A percentile compares a stretch with the other conserved stretches of the same genome.
phyloP scores from a whole-genome alignment of 2,888 invertebrate genomes.

The Aporophyla lueneburgensis region DNA sequence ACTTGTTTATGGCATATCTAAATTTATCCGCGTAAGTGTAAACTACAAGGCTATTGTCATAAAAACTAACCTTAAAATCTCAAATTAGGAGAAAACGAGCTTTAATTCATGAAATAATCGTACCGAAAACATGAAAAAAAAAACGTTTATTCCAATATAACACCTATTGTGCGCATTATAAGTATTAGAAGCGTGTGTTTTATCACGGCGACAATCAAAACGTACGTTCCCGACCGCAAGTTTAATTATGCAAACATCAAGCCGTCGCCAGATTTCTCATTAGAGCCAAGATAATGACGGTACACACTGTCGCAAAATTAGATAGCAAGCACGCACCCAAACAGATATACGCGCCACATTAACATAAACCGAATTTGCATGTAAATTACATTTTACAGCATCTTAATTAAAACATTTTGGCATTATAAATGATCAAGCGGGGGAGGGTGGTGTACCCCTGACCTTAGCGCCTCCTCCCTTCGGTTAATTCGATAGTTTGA shows the following conservation, averaged over 20 bases:
- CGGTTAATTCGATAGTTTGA: slow-evolving; percentile 85
- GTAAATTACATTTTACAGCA: slow-evolving; percentile 92
- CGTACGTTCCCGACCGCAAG: slow-evolving; percentile 86
- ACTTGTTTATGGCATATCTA: slow-evolving; percentile 1
- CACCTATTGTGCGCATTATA: slow-evolving; percentile 70
- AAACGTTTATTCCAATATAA: slow-evolving; percentile 15
- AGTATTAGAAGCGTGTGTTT: slow-evolving; percentile 84
- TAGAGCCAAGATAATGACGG: slow-evolving; percentile 91
- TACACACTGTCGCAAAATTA: slow-evolving; percentile 91
- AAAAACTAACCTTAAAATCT: neutral
- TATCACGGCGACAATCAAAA: slow-evolving; percentile 89
- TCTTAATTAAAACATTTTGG: slow-evolving; percentile 92
- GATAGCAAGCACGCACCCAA: slow-evolving; percentile 91
- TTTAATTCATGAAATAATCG: neutral
- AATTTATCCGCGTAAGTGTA: neutral
- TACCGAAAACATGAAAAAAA: slow-evolving; percentile 9
- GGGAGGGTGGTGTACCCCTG: slow-evolving; percentile 83
- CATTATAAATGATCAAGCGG: slow-evolving; percentile 91
- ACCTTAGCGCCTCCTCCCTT: slow-evolving; percentile 80
- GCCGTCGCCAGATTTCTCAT: slow-evolving; percentile 91
- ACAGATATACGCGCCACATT: slow-evolving; percentile 91
- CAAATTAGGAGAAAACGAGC: neutral
- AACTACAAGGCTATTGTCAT: neutral
- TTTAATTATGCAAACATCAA: slow-evolving; percentile 91
- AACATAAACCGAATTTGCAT: slow-evolving; percentile 92